These are phyloP conservation scores for Lepidurus couesii DNA, from an alignment of 1,140 invertebrate genomes.

Conservation along the genomic window DNA sequence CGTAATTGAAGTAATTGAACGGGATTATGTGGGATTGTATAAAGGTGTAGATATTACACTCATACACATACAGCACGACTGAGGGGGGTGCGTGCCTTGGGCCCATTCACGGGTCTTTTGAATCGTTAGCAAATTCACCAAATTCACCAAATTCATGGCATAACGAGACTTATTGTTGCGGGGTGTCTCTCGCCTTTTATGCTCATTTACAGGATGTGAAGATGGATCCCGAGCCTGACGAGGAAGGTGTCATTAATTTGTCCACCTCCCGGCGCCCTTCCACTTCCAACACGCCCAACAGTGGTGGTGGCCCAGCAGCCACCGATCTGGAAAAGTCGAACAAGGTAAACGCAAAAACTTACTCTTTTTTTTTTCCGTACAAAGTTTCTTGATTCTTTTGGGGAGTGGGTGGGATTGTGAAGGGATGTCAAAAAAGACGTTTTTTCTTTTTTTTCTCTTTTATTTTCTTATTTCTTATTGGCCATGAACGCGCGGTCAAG, in stretches of 20 bases:
- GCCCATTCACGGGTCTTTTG: not conserved
- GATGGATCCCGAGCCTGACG: slow-evolving; percentile 17
- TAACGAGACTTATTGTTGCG: not conserved
- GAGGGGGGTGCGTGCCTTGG: not conserved
- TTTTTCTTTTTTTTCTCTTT: not conserved
- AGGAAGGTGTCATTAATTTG: slow-evolving; percentile 16
- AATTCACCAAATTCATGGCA: not conserved
- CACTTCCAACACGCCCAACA: not conserved
- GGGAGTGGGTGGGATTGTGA: not conserved
- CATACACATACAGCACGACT: too few relatives aligned
- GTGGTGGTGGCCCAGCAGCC: not conserved
- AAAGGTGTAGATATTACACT: too few relatives aligned
- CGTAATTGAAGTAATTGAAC: too few relatives aligned
- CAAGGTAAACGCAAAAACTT: not conserved
- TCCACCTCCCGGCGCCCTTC: not conserved
- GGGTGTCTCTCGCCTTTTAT: too few relatives aligned
- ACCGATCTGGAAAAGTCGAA: not conserved
- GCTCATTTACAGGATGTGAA: not conserved
- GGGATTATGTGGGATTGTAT: too few relatives aligned
- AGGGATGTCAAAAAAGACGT: not conserved
- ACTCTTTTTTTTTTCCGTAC: not conserved
- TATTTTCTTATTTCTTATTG: too few relatives aligned
- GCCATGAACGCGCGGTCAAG: not conserved
- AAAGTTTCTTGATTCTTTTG: too few relatives aligned
- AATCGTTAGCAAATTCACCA: not conserved